Conservation (phyloP, 2,113 vertebrate genomes). For the Probosciger aterrimus region DNA sequence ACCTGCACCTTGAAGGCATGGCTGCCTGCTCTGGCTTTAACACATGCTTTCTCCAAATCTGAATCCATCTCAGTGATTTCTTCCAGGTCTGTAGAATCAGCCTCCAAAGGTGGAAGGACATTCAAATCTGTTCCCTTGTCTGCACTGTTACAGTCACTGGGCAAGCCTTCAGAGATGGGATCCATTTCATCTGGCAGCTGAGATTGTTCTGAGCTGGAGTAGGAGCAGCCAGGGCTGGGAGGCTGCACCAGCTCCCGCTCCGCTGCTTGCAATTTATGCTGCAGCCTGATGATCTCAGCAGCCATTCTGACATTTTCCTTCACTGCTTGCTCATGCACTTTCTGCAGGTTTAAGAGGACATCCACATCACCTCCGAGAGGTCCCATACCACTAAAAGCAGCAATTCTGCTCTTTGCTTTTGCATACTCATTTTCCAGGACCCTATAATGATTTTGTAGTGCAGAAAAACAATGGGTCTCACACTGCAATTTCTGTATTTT, state of each 20-base stretch:
- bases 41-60: slow-evolving; percentile 23
- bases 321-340: slow-evolving; percentile 62
- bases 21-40: not conserved
- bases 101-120: not conserved
- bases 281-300: slow-evolving; percentile 57
- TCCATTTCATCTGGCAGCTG: not conserved
- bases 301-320: slow-evolving; percentile 72
- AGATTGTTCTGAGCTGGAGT: not conserved
- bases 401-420: slow-evolving; percentile 41
- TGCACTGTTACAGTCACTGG: not conserved
- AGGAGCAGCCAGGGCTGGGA: not conserved
- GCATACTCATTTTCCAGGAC: not conserved
- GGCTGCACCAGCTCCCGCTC: not conserved
- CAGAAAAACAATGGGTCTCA: not conserved
- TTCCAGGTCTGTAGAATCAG: slow-evolving; percentile 29
- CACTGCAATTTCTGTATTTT: slow-evolving; percentile 68
- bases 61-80: slow-evolving; percentile 43
- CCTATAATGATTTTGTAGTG: slow-evolving; percentile 12
- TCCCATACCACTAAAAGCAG: slow-evolving; percentile 3
- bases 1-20: not conserved
- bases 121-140: not conserved
- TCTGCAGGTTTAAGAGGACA: slow-evolving; percentile 65
- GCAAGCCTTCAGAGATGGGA: not conserved
- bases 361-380: slow-evolving; percentile 54
- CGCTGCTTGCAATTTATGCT: not conserved